These are phyloP conservation scores for Pionites leucogaster DNA, from an alignment of 2,113 vertebrate species.

Conservation along the genomic window DNA sequence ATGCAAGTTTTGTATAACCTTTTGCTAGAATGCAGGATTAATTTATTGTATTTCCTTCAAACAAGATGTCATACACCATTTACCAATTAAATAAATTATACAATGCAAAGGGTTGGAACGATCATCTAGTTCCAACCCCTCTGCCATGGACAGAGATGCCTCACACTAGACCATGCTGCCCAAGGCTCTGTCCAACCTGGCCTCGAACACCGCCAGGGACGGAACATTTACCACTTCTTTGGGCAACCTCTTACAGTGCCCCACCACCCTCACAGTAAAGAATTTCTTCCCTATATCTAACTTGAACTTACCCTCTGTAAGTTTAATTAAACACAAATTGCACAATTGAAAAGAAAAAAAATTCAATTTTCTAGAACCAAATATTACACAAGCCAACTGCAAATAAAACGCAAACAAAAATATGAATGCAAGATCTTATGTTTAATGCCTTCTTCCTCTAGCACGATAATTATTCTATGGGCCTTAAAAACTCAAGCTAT, in stretches of 20 bases:
- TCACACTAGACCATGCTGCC: neutral
- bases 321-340: neutral
- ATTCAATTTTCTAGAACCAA: neutral
- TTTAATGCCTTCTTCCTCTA: neutral
- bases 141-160: neutral
- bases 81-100: neutral
- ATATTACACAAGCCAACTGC: neutral
- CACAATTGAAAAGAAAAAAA: neutral
- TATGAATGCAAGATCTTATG: neutral
- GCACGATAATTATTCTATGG: neutral
- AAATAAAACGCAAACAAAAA: neutral
- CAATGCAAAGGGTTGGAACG: neutral
- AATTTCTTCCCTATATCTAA: neutral
- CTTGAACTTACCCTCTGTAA: neutral
- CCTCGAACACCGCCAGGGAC: neutral
- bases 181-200: neutral
- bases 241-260: neutral
- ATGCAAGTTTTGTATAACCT: neutral
- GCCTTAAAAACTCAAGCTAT: neutral
- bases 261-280: neutral
- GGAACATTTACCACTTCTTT: neutral
- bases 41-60: neutral
- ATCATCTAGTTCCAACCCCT: neutral
- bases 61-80: neutral
- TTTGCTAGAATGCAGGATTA: neutral